Percentiles rank a stretch among this genome's conserved stretches.
Conservation (phyloP, 2,113 vertebrate species). For the Conger conger region DNA sequence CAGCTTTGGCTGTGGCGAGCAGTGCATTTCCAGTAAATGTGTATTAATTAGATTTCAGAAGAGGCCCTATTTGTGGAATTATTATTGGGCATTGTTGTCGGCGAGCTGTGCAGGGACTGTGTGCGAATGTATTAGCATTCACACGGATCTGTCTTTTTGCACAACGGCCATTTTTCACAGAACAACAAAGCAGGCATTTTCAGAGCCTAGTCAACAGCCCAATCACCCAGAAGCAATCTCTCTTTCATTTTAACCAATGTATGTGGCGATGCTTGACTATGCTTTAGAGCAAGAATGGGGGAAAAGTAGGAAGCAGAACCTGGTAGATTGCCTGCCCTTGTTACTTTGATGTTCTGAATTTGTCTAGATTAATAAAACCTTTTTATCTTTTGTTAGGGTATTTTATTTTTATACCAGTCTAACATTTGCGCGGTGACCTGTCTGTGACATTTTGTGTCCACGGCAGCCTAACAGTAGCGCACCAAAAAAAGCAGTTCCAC, state of each 20-base stretch:
- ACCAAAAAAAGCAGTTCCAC: background rate
- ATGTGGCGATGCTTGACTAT: too few species aligned
- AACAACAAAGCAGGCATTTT: slow-evolving; percentile 22
- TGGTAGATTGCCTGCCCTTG: too few species aligned
- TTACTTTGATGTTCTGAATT: too few species aligned
- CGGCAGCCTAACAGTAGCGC: too few species aligned
- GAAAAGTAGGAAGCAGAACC: too few species aligned
- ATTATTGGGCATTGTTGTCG: slow-evolving; percentile 23
- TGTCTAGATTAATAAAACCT: too few species aligned
- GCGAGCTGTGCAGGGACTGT: background rate
- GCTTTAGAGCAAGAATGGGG: too few species aligned
- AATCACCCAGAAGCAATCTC: background rate
- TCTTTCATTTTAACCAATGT: too few species aligned
- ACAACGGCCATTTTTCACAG: background rate
- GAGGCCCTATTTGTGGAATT: slow-evolving; percentile 19
- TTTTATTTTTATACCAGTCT: too few species aligned
- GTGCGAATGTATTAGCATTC: slow-evolving; percentile 28
- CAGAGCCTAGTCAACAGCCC: slow-evolving; percentile 6
- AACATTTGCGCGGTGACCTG: too few species aligned
- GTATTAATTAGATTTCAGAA: slow-evolving; percentile 23
- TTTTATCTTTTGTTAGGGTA: too few species aligned
- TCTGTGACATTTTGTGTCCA: too few species aligned
- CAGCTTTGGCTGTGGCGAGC: background rate
- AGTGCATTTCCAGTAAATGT: background rate
- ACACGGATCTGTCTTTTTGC: background rate